Conservation (phyloP, 2,113 vertebrate genomes). For the Cyphomyrus plagiostoma region DNA sequence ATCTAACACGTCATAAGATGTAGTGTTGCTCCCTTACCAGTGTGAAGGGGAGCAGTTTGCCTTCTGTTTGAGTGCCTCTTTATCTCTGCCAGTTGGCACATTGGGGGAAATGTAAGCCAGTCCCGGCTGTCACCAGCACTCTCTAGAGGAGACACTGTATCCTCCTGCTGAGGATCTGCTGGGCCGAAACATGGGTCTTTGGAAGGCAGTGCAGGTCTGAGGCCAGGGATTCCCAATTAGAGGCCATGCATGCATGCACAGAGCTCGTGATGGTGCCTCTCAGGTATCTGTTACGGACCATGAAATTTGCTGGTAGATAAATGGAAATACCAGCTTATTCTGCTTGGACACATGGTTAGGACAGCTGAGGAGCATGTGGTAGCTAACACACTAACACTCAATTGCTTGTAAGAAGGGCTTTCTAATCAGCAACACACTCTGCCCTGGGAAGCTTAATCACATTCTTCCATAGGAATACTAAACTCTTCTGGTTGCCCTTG, state of each 20-base stretch:
- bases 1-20: neutral
- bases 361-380: neutral
- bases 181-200: neutral
- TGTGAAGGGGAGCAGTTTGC: neutral
- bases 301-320: neutral
- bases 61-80: neutral
- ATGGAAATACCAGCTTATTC: neutral
- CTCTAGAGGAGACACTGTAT: neutral
- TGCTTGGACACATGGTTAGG: neutral
- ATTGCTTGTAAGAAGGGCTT: neutral
- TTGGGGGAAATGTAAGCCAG: neutral
- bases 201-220: neutral
- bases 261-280: neutral
- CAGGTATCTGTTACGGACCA: neutral
- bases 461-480: neutral
- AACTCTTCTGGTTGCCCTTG: constrained; percentile 38
- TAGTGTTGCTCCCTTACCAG: neutral
- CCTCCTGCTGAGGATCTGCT: neutral
- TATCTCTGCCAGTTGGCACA: neutral
- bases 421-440: neutral
- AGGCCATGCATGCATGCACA: neutral
- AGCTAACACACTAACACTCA: neutral
- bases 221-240: neutral
- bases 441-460: neutral
- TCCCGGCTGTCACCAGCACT: neutral